Conservation (phyloP, 2,888 invertebrate genomes). For the Pristionchus fissidentatus region DNA sequence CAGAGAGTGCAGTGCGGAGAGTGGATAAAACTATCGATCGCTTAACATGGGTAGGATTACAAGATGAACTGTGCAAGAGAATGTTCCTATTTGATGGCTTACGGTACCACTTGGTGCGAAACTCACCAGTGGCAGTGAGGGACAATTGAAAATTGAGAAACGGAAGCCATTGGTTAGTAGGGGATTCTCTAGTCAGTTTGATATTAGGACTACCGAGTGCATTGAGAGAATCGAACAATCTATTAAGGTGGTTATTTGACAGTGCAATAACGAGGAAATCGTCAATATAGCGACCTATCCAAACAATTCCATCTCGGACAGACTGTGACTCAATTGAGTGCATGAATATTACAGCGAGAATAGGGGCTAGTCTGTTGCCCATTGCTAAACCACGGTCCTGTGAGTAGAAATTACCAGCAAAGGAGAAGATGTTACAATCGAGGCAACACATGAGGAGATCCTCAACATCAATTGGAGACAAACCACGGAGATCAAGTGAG, state of each 20-base stretch:
- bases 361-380: constrained; percentile 34
- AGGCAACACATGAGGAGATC: background rate
- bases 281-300: constrained; percentile 23
- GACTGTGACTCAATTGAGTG: constrained; percentile 18
- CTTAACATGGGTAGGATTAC: constrained; percentile 8
- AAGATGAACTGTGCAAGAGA: background rate
- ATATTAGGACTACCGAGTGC: background rate
- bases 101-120: constrained; percentile 7
- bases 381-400: constrained; percentile 30
- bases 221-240: background rate
- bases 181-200: constrained; percentile 5
- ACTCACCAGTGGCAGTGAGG: background rate
- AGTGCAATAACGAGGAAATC: constrained; percentile 13
- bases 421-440: constrained; percentile 14
- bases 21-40: background rate
- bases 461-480: background rate
- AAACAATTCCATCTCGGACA: constrained; percentile 9
- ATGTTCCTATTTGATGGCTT: constrained; percentile 27
- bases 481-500: background rate
- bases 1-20: constrained; percentile 13
- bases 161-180: background rate
- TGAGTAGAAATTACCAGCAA: background rate
- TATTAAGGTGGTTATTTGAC: background rate
- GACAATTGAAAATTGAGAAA: constrained; percentile 39
- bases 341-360: constrained; percentile 34